Conservation (phyloP, 2,797 vertebrate genomes). For the Sebastes jordani region DNA sequence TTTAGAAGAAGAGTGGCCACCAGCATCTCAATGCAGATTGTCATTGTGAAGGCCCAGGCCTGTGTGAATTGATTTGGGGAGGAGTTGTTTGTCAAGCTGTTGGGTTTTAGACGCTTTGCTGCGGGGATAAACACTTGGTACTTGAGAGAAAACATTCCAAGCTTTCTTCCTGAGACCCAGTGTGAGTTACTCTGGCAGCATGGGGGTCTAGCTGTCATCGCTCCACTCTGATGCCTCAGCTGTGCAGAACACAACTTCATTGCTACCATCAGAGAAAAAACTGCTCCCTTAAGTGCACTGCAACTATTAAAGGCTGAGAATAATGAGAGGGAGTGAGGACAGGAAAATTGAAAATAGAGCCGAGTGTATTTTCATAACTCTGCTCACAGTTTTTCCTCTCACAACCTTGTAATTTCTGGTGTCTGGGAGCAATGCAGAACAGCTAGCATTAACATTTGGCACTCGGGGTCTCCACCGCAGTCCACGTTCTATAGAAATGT, state of each 20-base stretch:
- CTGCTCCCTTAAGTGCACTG: slow-evolving; percentile 23
- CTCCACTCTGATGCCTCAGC: slow-evolving; percentile 63
- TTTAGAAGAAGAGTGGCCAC: slow-evolving; percentile 15
- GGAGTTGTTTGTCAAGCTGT: slow-evolving; percentile 75
- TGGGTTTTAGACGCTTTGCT: slow-evolving; percentile 58
- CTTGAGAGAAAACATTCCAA: slow-evolving; percentile 71
- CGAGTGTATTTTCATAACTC: slow-evolving; percentile 67
- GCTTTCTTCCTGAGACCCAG: slow-evolving; percentile 55
- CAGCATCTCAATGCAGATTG: slow-evolving; percentile 49
- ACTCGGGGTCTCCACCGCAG: slow-evolving; percentile 48
- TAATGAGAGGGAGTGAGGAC: slow-evolving; percentile 55
- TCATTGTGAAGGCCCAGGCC: slow-evolving; percentile 28
- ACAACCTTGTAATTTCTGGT: slow-evolving; percentile 72
- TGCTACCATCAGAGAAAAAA: slow-evolving; percentile 35
- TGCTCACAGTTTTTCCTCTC: slow-evolving; percentile 60
- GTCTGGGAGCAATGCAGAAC: slow-evolving; percentile 52
- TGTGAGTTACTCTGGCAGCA: slow-evolving; percentile 50
- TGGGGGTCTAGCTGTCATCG: slow-evolving; percentile 68
- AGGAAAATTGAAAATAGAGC: slow-evolving; percentile 68
- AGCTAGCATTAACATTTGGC: slow-evolving; percentile 60
- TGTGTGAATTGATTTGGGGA: slow-evolving; percentile 18
- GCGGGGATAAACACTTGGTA: slow-evolving; percentile 55
- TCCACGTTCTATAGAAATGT: slow-evolving; percentile 56
- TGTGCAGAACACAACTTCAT: slow-evolving; percentile 63
- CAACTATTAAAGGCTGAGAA: slow-evolving; percentile 53